These are phyloP conservation scores for Dysidea cf. avara DNA, from an alignment of 37 sponge, comb jelly and placozoan species.

Conservation along the genomic window DNA sequence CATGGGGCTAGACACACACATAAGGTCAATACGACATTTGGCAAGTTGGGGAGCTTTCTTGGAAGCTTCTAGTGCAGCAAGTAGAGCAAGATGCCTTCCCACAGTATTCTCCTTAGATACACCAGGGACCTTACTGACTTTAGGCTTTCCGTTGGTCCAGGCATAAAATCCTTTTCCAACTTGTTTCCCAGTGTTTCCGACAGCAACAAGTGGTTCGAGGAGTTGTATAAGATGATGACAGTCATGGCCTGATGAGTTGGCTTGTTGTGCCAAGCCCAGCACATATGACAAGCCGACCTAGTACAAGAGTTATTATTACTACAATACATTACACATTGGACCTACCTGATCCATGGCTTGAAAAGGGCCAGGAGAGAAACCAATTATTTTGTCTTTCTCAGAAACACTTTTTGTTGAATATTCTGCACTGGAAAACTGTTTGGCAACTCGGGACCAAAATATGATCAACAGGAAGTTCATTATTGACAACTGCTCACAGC, in stretches of 20 bases:
- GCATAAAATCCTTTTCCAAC: not conserved
- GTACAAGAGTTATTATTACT: no score
- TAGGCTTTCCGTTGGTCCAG: not conserved
- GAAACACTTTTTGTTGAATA: no score
- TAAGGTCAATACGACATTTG: constrained; percentile 22
- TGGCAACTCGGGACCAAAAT: not conserved
- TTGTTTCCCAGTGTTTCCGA: no score
- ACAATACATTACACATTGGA: not conserved
- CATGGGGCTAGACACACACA: constrained; percentile 35
- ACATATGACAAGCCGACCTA: not conserved
- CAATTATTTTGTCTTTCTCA: not conserved
- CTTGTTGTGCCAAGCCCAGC: not conserved
- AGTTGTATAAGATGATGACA: constrained; percentile 2
- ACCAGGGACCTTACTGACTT: not conserved
- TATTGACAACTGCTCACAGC: no score
- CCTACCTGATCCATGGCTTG: constrained; percentile 49
- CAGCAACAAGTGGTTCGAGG: not conserved
- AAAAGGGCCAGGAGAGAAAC: constrained; percentile 63
- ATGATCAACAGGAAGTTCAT: no score
- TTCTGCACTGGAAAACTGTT: not conserved
- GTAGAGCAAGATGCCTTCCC: not conserved
- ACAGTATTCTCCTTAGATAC: not conserved
- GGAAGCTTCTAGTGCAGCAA: not conserved
- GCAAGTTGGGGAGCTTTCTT: not conserved
- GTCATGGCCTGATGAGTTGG: not conserved